A percentile compares a stretch with the other conserved stretches of the same genome.
phyloP scores from a whole-genome alignment of 2,113 vertebrate genomes.

The Columbina picui region DNA sequence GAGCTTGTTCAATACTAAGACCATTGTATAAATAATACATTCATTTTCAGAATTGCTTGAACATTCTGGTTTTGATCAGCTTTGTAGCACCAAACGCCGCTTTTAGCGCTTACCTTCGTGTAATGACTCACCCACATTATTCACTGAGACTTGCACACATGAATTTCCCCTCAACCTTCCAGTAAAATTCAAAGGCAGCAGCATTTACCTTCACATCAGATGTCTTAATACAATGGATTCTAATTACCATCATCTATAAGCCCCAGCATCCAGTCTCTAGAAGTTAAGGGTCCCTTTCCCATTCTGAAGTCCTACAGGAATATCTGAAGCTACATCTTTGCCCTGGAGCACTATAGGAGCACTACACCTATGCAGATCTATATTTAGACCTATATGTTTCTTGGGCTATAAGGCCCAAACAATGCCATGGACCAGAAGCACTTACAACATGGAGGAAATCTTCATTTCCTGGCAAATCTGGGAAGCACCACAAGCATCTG shows the following conservation, averaged over 20 bases:
- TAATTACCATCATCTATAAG: not conserved
- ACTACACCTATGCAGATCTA: not conserved
- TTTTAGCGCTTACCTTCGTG: not conserved
- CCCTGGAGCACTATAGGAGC: not conserved
- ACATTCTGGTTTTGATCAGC: not conserved
- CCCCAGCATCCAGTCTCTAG: not conserved
- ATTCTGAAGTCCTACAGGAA: not conserved
- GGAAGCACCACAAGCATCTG: not conserved
- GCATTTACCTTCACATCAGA: not conserved
- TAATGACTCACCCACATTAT: not conserved
- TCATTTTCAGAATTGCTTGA: not conserved
- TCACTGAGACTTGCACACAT: not conserved
- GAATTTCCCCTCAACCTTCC: not conserved
- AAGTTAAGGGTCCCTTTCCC: not conserved
- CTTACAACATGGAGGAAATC: not conserved
- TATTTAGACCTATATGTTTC: fast-evolving
- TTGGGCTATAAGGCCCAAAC: not conserved
- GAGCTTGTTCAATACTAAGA: not conserved
- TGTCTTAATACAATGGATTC: fast-evolving
- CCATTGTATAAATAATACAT: not conserved
- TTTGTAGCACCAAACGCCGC: not conserved
- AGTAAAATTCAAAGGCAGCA: not conserved
- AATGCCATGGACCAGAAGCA: not conserved
- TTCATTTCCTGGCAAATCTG: not conserved
- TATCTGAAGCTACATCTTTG: not conserved